A percentile compares a stretch with the other conserved stretches of the same genome.
Conservation (phyloP, 1,140 invertebrate species). For the Belonocnema kinseyi region DNA sequence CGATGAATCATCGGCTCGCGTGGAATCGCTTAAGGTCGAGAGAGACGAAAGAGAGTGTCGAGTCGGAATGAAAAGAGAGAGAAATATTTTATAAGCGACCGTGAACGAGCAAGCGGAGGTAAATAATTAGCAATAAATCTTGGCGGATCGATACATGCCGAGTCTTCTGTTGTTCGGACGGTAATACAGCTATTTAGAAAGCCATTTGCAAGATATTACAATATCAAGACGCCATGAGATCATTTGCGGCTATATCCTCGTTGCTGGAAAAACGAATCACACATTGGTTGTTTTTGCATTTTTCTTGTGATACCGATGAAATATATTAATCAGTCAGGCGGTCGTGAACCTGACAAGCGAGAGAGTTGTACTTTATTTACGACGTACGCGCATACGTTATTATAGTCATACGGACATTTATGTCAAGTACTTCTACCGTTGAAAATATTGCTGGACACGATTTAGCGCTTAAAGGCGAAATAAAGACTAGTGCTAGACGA, state of each 20-base stretch:
- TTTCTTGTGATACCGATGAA: background rate
- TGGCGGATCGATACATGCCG: slow-evolving; percentile 24
- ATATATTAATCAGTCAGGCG: slow-evolving; percentile 22
- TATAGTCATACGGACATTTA: slow-evolving; percentile 29
- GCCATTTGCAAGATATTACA: slow-evolving; percentile 28
- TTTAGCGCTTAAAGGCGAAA: background rate
- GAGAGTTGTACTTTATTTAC: slow-evolving; percentile 17
- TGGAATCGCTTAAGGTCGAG: slow-evolving; percentile 25
- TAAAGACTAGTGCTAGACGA: background rate
- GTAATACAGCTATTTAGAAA: slow-evolving; percentile 32
- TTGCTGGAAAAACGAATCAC: slow-evolving; percentile 7
- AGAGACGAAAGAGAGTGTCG: slow-evolving; percentile 17
- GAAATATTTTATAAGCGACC: slow-evolving; percentile 28
- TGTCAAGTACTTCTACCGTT: slow-evolving; percentile 11
- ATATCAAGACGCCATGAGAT: slow-evolving; percentile 27
- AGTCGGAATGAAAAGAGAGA: slow-evolving; percentile 5
- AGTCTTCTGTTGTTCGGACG: slow-evolving; percentile 24
- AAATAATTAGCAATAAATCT: slow-evolving; percentile 31
- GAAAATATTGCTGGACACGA: slow-evolving; percentile 21
- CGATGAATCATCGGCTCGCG: slow-evolving; percentile 24
- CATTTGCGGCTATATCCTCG: background rate
- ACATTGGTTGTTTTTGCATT: background rate
- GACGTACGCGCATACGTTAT: background rate
- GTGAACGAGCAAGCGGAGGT: slow-evolving; percentile 28
- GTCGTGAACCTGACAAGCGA: slow-evolving; percentile 17